Base-by-base conservation (phyloP, 2,888 invertebrate genomes). In the Apodemia duryi region DNA sequence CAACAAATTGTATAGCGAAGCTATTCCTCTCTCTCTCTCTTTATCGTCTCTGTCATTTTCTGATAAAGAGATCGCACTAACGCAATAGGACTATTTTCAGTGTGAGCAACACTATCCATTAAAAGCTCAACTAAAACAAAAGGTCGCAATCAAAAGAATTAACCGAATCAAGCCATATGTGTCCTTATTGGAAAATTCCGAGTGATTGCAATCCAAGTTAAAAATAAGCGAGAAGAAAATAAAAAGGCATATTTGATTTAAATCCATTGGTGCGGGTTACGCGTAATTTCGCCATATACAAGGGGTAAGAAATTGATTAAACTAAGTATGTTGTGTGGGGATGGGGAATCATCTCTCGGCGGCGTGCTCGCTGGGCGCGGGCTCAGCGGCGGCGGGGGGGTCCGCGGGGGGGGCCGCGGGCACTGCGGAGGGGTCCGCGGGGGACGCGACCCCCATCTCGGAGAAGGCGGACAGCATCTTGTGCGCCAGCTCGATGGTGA, bases 401-500 rank as follows among this genome's bases (percentile, higher is more conserved):
- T 54, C 3, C 41, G n/a, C 60, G 21, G 62, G 29, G 35, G 68
- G 51, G 65, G 41, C 66, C 63, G 64, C 46, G n/a, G 61, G 21
- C 41, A n/a, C n/a, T n/a, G n/a, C n/a, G 51, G 67, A 38, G 35
- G 28, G 64, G 35, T n/a, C 63, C 64, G 62, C 62, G 66, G 65
- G 68, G 73, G 46, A 1, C 4, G 54, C 52, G 60, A 84, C 78
- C 62, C 85, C 75, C 86, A 88, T 85, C 72, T 74, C 76, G 70
- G 81, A 81, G 84, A 89, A 85, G 72, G 88, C 89, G 35, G 83
- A 81, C 43, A 88, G 83, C 72, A 90, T 79, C 75, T 86, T 83
- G 79, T 77, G 78, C 71, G 89, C 86, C 28, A 88, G 79, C 71
- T 81, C 77, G 13, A 72, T 65, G 29, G 70, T 71, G 60, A 71